phyloP scores from a whole-genome alignment of 1,140 invertebrate species.

The Mamestra configurata region DNA sequence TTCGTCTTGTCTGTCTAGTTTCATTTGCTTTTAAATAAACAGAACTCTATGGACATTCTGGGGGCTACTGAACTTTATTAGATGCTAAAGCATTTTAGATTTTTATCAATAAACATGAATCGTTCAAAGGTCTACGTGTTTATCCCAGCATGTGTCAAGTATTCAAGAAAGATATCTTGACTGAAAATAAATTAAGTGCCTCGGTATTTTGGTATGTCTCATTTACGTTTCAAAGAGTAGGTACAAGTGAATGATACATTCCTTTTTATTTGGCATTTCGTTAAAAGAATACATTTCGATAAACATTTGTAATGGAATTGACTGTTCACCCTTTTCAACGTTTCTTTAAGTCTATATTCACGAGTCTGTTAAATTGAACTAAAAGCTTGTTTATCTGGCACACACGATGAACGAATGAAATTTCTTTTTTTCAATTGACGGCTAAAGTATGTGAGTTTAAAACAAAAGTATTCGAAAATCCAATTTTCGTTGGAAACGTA shows the following conservation, averaged over 20 bases:
- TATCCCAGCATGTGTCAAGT: neutral
- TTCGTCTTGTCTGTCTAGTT: slow-evolving; percentile 5
- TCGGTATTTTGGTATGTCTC: neutral
- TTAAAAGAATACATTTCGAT: slow-evolving; percentile 22
- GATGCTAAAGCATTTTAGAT: neutral
- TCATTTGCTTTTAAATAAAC: slow-evolving; percentile 16
- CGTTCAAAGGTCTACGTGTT: neutral
- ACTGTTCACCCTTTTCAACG: slow-evolving; percentile 25
- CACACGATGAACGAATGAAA: slow-evolving; percentile 18
- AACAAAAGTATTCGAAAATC: slow-evolving; percentile 38
- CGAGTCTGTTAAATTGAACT: slow-evolving; percentile 27
- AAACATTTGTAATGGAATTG: slow-evolving; percentile 28
- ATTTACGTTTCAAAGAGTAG: slow-evolving; percentile 3
- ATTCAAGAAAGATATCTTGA: neutral
- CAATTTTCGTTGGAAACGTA: slow-evolving; percentile 13
- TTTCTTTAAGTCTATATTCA: slow-evolving; percentile 12
- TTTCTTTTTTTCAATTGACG: slow-evolving; percentile 28
- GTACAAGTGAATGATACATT: neutral
- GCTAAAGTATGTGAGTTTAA: slow-evolving; percentile 17
- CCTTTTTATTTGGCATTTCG: neutral
- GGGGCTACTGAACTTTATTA: neutral
- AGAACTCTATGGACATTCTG: slow-evolving; percentile 6
- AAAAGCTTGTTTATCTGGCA: slow-evolving; percentile 22
- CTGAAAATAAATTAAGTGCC: neutral
- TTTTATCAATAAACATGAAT: neutral